Evolutionary conservation across 2,888 invertebrate genomes (phyloP).

Genomic region (Dusona sp.): DNA sequence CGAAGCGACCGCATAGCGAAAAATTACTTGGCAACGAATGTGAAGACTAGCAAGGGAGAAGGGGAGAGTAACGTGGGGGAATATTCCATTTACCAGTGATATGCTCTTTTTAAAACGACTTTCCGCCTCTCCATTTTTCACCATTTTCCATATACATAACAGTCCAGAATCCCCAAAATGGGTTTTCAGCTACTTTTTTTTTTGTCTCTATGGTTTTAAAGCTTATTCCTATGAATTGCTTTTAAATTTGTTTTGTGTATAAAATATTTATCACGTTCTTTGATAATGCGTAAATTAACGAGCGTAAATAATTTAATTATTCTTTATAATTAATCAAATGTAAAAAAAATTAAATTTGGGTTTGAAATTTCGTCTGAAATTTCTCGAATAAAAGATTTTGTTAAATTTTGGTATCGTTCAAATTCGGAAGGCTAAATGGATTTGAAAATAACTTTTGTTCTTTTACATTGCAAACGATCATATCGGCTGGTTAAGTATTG

Average conservation of each 20-base stretch:
- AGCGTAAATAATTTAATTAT: neutral
- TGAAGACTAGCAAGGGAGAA: neutral
- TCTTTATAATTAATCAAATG: neutral
- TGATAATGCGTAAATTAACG: neutral
- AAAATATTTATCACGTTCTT: neutral
- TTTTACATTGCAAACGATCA: neutral
- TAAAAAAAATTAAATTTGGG: neutral
- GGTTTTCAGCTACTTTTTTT: neutral
- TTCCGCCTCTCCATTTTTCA: constrained; percentile 16
- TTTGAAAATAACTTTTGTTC: neutral
- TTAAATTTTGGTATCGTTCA: neutral
- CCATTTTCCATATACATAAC: neutral
- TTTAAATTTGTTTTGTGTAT: neutral
- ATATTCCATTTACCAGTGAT: constrained; percentile 51
- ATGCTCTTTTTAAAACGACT: constrained; percentile 34
- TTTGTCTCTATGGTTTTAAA: neutral
- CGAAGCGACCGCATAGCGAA: constrained; percentile 39
- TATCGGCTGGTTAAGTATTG: too few relatives aligned
- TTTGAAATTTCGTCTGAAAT: neutral
- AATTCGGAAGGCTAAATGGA: neutral
- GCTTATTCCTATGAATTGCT: too few relatives aligned
- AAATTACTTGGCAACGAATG: constrained; percentile 28
- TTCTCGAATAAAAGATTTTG: neutral
- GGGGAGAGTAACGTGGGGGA: constrained; percentile 1
- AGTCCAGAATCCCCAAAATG: neutral